Evolutionary conservation across 2,797 vertebrate species (phyloP).

Genomic region (Heteromormyrus szaboi): DNA sequence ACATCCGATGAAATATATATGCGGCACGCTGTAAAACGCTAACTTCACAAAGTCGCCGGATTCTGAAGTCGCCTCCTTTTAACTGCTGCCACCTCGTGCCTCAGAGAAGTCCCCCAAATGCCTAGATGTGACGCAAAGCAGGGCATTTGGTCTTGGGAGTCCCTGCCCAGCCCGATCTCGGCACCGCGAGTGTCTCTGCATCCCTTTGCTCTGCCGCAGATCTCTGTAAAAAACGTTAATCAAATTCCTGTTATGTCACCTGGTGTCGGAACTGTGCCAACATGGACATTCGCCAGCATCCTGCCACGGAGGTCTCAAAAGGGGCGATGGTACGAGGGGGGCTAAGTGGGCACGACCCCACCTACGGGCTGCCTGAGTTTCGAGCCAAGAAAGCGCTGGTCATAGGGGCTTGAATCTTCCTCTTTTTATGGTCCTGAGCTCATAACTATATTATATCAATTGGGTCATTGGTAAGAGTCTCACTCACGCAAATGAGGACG

Average conservation of each 20-base stretch:
- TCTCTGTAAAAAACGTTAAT: not conserved
- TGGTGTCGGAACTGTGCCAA: not conserved
- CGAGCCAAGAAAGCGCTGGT: not conserved
- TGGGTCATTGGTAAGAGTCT: not conserved
- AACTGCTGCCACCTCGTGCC: conserved; percentile 15
- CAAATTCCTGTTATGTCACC: not conserved
- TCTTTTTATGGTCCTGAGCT: not conserved
- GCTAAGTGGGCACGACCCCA: not conserved
- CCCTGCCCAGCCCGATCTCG: not conserved
- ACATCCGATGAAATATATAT: conserved; percentile 36
- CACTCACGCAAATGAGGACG: not conserved
- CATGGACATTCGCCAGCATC: not conserved
- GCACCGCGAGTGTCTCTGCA: no score
- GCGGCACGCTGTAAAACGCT: conserved; percentile 9
- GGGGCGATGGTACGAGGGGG: not conserved
- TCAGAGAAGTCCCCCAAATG: conserved; percentile 2
- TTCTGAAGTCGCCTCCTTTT: conserved; percentile 24
- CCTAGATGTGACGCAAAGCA: not conserved
- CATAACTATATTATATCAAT: not conserved
- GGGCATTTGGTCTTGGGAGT: not conserved
- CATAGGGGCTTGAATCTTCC: not conserved
- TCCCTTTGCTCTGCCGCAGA: not conserved
- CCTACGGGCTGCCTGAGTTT: not conserved
- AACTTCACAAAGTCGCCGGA: conserved; percentile 17
- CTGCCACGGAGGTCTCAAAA: not conserved